Conservation (phyloP, 2,888 invertebrate species). For the Synanthedon myopaeformis region DNA sequence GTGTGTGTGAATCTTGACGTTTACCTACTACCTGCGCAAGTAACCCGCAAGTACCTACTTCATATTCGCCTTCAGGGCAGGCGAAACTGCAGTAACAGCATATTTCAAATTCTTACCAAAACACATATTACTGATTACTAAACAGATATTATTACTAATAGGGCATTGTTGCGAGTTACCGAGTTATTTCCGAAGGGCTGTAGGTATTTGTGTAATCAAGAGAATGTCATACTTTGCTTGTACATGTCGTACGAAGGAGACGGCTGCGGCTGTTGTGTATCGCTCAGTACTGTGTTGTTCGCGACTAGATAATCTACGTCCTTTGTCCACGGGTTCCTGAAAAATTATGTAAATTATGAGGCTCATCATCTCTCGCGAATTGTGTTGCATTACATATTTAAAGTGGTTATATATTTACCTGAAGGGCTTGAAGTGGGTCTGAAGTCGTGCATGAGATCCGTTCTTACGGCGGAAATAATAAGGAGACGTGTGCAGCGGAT, state of each 20-base stretch:
- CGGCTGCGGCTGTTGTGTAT: slow-evolving; percentile 9
- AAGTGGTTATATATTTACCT: slow-evolving; percentile 34
- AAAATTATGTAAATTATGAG: not conserved
- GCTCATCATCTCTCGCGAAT: no score
- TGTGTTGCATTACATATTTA: no score
- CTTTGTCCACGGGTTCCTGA: slow-evolving; percentile 92
- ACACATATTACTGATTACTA: no score
- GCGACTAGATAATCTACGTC: slow-evolving; percentile 92
- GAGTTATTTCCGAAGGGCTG: no score
- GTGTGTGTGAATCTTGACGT: no score
- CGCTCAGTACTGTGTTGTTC: slow-evolving; percentile 79
- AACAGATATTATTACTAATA: no score
- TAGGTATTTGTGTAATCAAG: slow-evolving; percentile 4
- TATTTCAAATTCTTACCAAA: no score
- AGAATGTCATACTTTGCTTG: slow-evolving; percentile 30
- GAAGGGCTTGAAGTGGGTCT: slow-evolving; percentile 90
- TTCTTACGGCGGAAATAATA: slow-evolving; percentile 87
- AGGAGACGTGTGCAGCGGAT: slow-evolving; percentile 75
- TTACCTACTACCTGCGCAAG: no score
- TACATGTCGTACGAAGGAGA: slow-evolving; percentile 23
- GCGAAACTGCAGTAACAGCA: no score
- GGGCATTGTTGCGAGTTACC: no score
- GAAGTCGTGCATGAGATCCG: slow-evolving; percentile 77
- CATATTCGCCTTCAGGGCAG: no score
- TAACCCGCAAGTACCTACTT: no score